phyloP scores from a whole-genome alignment of 2,888 invertebrate genomes.

The Torymus texanus region DNA sequence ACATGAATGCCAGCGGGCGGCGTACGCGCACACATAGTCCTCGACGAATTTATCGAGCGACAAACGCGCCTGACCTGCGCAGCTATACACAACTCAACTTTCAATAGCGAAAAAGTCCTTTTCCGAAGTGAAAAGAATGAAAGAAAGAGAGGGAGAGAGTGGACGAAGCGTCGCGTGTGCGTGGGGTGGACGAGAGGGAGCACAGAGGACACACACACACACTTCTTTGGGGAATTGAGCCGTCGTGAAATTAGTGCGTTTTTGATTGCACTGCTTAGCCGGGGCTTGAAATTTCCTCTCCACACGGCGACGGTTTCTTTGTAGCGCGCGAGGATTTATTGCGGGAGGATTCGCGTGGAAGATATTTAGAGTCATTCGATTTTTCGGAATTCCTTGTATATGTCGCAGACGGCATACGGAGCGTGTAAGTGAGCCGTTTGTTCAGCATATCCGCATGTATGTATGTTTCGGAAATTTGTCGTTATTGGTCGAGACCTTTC shows the following conservation, averaged over 20 bases:
- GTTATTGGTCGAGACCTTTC: too few species aligned
- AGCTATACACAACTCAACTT: background rate
- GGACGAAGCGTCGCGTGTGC: slow-evolving; percentile 6
- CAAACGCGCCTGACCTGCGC: slow-evolving; percentile 27
- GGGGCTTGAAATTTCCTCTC: slow-evolving; percentile 1
- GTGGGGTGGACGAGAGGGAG: background rate
- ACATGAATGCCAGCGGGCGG: background rate
- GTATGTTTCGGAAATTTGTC: too few species aligned
- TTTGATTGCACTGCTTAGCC: slow-evolving; percentile 32
- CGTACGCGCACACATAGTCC: background rate
- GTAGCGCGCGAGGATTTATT: background rate
- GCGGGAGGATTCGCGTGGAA: slow-evolving; percentile 13
- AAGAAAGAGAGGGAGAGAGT: background rate
- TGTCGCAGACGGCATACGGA: too few species aligned
- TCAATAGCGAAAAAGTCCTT: slow-evolving; percentile 21
- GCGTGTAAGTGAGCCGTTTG: too few species aligned
- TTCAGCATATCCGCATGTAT: too few species aligned
- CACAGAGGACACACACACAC: background rate
- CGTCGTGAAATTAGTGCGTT: slow-evolving; percentile 49
- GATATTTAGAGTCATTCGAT: slow-evolving; percentile 29
- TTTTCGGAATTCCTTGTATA: slow-evolving; percentile 2
- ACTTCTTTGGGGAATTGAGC: slow-evolving; percentile 32
- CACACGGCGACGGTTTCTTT: background rate
- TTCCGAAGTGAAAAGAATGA: slow-evolving; percentile 7
- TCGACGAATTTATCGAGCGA: slow-evolving; percentile 50